A percentile compares a stretch with the other conserved stretches of the same genome.
Conservation (phyloP, 2,113 vertebrate species). For the Aplodontia rufa region DNA sequence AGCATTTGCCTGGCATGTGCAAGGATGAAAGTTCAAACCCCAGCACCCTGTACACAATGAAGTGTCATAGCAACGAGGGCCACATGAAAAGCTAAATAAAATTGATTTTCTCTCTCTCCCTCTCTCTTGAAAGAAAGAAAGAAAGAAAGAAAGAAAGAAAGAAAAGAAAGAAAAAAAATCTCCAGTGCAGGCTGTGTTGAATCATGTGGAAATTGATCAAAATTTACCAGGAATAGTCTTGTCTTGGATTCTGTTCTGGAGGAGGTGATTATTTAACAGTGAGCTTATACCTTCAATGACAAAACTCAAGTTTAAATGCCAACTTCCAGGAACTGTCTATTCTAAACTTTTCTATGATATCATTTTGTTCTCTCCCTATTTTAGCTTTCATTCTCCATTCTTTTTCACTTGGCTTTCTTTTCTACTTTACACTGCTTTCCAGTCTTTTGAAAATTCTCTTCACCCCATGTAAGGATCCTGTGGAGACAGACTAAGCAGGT, state of each 20-base stretch:
- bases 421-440: background rate
- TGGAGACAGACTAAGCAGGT: conserved; percentile 68
- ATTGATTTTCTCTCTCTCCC: too few relatives aligned
- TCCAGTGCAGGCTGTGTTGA: background rate
- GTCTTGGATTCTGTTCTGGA: background rate
- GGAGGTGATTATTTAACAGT: background rate
- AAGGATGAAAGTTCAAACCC: too few relatives aligned
- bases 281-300: background rate
- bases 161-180: too few relatives aligned
- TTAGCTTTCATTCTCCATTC: background rate
- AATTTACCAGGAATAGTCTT: background rate
- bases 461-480: conserved; percentile 52
- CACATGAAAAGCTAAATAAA: too few relatives aligned
- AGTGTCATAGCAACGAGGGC: too few relatives aligned
- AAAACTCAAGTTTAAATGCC: background rate
- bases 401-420: background rate
- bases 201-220: background rate
- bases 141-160: too few relatives aligned
- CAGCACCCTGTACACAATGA: too few relatives aligned
- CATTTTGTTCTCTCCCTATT: background rate
- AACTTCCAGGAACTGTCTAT: background rate
- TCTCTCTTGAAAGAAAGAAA: too few relatives aligned
- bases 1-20: too few relatives aligned
- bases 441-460: conserved; percentile 29
- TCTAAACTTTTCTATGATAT: background rate